phyloP scores from a whole-genome alignment of 2,888 invertebrate species.

The Augiades crinisus region DNA sequence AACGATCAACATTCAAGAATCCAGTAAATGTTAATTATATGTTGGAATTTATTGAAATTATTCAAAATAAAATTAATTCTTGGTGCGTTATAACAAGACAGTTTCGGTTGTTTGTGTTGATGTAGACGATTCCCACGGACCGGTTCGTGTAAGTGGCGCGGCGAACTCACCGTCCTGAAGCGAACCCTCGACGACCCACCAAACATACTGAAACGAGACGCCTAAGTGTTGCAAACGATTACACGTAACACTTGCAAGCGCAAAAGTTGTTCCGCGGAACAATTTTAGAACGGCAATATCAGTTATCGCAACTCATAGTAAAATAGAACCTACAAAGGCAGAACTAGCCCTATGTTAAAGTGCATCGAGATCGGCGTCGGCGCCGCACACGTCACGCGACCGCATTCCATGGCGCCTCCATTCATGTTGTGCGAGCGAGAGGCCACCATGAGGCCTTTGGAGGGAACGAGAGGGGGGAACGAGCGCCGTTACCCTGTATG shows the following conservation, averaged over 20 bases:
- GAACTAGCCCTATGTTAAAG: constrained; percentile 66
- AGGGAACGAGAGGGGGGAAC: constrained; percentile 60
- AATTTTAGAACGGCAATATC: neutral
- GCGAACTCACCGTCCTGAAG: constrained; percentile 42
- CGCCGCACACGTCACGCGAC: constrained; percentile 82
- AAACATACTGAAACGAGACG: neutral
- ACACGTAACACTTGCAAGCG: neutral
- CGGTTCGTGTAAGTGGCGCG: constrained; percentile 56
- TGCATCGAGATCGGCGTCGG: constrained; percentile 80
- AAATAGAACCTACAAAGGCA: constrained; percentile 41
- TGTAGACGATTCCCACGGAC: constrained; percentile 55
- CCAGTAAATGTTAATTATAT: constrained; percentile 71
- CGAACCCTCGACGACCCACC: neutral
- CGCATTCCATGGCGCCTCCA: constrained; percentile 82
- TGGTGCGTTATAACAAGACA: constrained; percentile 49
- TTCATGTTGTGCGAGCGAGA: constrained; percentile 73
- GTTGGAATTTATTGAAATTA: constrained; percentile 67
- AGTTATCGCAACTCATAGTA: constrained; percentile 19
- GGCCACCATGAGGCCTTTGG: constrained; percentile 54
- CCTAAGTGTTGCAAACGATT: neutral
- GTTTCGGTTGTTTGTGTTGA: constrained; percentile 51
- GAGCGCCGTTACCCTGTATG: constrained; percentile 74
- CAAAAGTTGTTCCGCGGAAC: neutral
- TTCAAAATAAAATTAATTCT: constrained; percentile 64
- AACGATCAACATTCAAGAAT: constrained; percentile 70